Conservation (phyloP, 2,113 vertebrate genomes). For the Indri indri region DNA sequence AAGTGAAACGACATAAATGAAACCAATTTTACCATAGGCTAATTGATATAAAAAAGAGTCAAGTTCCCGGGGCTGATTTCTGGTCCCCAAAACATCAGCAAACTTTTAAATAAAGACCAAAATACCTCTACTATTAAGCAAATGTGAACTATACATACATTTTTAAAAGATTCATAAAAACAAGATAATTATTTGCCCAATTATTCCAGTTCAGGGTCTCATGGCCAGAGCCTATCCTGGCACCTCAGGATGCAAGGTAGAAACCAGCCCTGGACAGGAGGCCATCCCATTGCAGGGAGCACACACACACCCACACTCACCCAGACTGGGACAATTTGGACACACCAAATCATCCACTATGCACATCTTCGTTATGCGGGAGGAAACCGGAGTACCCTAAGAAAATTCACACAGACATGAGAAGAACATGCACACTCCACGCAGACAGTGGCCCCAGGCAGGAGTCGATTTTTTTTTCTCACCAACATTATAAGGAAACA, state of each 20-base stretch:
- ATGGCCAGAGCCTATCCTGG: not conserved
- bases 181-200: not conserved
- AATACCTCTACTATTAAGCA: not conserved
- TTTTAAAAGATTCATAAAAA: not conserved
- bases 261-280: not conserved
- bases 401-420: not conserved
- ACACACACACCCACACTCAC: not conserved
- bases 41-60: not conserved
- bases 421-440: not conserved
- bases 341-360: not conserved
- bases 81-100: not conserved
- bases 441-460: not conserved
- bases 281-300: not conserved
- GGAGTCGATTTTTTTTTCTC: not conserved
- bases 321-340: not conserved
- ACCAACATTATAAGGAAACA: not conserved
- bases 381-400: not conserved
- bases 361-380: not conserved
- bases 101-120: not conserved
- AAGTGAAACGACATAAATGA: not conserved
- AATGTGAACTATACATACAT: not conserved
- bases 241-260: not conserved
- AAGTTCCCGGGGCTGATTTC: not conserved
- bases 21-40: not conserved
- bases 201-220: not conserved